Percentiles rank a stretch among this genome's conserved stretches.
phyloP scores from a whole-genome alignment of 2,797 vertebrate genomes.

The Clarias pachynema region DNA sequence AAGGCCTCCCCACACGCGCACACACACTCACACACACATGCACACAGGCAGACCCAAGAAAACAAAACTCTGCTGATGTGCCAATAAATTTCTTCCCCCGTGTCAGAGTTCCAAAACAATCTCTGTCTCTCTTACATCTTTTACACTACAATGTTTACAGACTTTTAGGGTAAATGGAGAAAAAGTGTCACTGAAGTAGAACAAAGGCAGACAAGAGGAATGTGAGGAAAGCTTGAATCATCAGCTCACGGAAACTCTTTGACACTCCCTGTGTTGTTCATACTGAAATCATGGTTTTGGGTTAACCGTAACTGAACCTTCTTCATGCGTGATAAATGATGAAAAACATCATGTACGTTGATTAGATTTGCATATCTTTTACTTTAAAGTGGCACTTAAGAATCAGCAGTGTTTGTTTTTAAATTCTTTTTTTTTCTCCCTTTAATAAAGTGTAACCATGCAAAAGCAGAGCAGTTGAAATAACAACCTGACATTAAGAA shows the following conservation, averaged over 20 bases:
- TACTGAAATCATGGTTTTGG: background rate
- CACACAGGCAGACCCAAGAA: background rate
- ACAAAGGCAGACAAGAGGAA: slow-evolving; percentile 21
- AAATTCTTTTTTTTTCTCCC: too few species aligned
- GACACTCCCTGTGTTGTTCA: background rate
- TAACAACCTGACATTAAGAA: background rate
- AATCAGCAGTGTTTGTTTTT: background rate
- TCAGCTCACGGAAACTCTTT: slow-evolving; percentile 13
- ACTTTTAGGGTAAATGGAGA: slow-evolving; percentile 29
- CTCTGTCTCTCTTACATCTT: background rate
- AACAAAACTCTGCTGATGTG: background rate
- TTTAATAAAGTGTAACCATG: background rate
- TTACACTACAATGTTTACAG: slow-evolving; percentile 29
- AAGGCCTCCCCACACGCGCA: background rate
- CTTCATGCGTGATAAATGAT: background rate
- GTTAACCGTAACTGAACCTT: slow-evolving; percentile 1
- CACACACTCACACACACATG: background rate
- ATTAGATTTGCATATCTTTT: background rate
- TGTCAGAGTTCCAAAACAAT: slow-evolving; percentile 14
- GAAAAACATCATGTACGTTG: background rate
- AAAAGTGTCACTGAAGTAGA: slow-evolving; percentile 33
- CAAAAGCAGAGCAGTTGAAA: background rate
- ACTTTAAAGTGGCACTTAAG: background rate
- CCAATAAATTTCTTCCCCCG: background rate
- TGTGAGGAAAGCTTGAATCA: slow-evolving; percentile 56